These are phyloP conservation scores for Rousettus leschenaultii DNA, from an alignment of 2,113 vertebrate species.

Conservation along the genomic window DNA sequence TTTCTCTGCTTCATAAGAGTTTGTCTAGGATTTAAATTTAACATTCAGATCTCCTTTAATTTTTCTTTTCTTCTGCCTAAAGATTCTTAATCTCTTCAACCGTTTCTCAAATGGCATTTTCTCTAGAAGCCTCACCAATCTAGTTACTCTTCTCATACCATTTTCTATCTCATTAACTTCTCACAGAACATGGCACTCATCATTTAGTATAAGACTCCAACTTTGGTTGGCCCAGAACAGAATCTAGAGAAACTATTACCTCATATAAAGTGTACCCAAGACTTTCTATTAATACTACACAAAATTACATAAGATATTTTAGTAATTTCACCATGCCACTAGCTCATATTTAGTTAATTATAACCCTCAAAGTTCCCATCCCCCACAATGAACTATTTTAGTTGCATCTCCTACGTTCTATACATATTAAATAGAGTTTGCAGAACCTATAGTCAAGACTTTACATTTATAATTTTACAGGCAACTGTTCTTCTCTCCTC, in stretches of 20 bases:
- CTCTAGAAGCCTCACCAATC: neutral
- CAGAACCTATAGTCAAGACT: neutral
- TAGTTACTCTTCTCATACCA: neutral
- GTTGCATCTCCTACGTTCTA: neutral
- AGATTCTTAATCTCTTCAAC: neutral
- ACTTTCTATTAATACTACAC: conserved; percentile 44
- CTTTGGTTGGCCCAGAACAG: neutral
- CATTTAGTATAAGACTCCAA: neutral
- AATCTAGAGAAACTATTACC: neutral
- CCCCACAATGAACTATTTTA: conserved; percentile 33
- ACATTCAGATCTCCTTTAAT: neutral
- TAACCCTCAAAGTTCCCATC: conserved; percentile 32
- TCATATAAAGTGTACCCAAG: neutral
- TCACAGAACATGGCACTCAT: neutral
- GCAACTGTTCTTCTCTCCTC: neutral
- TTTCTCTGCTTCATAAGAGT: neutral
- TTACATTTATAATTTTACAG: neutral
- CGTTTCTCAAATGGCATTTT: neutral
- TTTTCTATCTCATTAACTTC: neutral
- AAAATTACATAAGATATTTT: conserved; percentile 31
- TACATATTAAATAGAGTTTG: conserved; percentile 36
- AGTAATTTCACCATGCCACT: conserved; percentile 22
- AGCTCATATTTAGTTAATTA: conserved; percentile 46
- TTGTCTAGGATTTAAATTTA: neutral
- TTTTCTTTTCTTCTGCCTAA: conserved; percentile 3